Base-by-base conservation (phyloP, 2,797 vertebrate genomes). In the Neosilurus hyrtlii region DNA sequence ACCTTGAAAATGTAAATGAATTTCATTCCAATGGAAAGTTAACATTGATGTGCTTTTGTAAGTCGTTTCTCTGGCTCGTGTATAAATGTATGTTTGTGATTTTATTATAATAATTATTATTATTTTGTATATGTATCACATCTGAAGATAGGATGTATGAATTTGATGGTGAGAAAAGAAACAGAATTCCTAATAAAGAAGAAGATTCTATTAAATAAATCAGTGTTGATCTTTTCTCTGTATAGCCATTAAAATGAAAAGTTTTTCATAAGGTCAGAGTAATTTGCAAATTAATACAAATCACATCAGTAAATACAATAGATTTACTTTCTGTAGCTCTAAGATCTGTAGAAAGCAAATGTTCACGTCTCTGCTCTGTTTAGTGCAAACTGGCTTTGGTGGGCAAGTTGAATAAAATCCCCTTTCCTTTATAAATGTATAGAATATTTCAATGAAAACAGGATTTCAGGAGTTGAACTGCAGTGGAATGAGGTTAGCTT, bases 11-110 rank as follows among this genome's bases (percentile, higher is more conserved):
- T 63, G 75, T 49, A 49, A 16, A 61, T 77, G 35, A 77, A 43
- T 51, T 63, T 26, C 18, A 18, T 78, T 78, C 37, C 59, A 15
- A 78, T 63, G 61, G 54, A 65, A 78, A 63, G 59, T 63, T 63
- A 62, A 18, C 2, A 6, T 16, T 63, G 43, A 78, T 18, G 59
- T 77, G 75, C 54, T 75, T 35, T 35, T 0, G n/a, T 52, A 3
- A 35, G 72, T 74, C 72, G 73, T n/a, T 10, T 63, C 35, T 78
- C n/a, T 78, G 75, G 61, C 37, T 51, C 22, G 15, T 78, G 59
- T 78, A 10, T 78, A 63, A 63, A 51, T 63, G 61, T 63, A 6
- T 4, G 22, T 49, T 52, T 63, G 59, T 78, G 75, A 24, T 24
- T 77, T 49, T 18, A 18, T 49, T n/a, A 1, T 4, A 30, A 30